phyloP scores from a whole-genome alignment of 2,113 vertebrate species.

The Aptenodytes patagonicus region DNA sequence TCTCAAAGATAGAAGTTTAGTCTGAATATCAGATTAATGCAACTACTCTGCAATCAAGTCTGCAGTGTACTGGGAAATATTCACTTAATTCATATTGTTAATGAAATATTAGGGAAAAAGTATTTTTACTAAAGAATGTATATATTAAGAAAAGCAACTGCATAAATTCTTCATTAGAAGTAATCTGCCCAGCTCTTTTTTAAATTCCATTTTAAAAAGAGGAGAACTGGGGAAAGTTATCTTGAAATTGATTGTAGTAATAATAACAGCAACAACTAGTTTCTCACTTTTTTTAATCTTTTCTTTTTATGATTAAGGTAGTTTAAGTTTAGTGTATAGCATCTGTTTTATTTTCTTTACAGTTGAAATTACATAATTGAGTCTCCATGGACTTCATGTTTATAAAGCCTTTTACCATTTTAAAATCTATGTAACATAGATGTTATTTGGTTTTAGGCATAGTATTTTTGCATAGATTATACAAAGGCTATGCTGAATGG shows the following conservation, averaged over 20 bases:
- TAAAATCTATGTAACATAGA: background rate
- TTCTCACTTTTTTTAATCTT: background rate
- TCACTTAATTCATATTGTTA: background rate
- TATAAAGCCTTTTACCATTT: background rate
- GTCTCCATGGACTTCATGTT: background rate
- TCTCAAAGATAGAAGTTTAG: background rate
- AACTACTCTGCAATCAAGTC: background rate
- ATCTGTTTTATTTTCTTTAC: slow-evolving; percentile 22
- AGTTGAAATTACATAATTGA: background rate
- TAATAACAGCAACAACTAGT: background rate
- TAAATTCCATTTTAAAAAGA: background rate
- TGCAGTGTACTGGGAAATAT: background rate
- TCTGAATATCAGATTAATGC: background rate
- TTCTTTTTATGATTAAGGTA: background rate
- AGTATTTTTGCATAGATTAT: slow-evolving; percentile 11
- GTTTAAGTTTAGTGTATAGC: background rate
- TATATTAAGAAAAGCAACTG: background rate
- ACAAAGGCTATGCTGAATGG: background rate
- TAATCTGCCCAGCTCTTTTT: background rate
- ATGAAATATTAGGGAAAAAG: background rate
- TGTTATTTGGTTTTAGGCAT: background rate
- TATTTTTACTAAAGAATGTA: background rate
- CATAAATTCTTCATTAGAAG: background rate
- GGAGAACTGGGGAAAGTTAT: background rate
- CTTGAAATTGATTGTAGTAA: background rate